Percentiles rank a stretch among this genome's conserved stretches.
These are phyloP conservation scores for Melanotus villosus DNA, from an alignment of 2,888 invertebrate genomes.

Conservation along the genomic window DNA sequence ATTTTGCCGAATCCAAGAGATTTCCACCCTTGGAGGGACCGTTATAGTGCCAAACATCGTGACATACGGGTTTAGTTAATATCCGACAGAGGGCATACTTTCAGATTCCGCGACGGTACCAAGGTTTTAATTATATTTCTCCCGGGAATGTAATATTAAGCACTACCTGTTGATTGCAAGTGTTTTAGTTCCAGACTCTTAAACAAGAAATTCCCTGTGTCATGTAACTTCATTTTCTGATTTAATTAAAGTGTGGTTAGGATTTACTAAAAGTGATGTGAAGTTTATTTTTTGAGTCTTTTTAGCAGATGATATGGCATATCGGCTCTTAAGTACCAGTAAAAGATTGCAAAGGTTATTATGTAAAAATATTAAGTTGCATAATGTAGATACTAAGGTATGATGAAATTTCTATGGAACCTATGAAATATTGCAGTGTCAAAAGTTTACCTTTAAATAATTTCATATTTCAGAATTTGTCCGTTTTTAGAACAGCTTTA, in stretches of 20 bases:
- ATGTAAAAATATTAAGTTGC: constrained; percentile 62
- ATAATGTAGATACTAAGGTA: constrained; percentile 62
- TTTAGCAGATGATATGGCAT: constrained; percentile 71
- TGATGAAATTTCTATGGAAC: constrained; percentile 46
- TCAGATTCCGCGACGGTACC: no score
- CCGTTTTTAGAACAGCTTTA: constrained; percentile 73
- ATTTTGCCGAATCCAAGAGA: no score
- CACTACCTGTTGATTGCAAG: no score
- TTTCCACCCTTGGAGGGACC: no score
- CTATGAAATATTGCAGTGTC: neutral
- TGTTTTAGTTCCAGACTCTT: no score
- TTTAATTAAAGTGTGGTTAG: constrained; percentile 37
- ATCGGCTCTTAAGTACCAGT: constrained; percentile 73
- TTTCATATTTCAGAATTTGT: constrained; percentile 67
- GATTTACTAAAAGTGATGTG: constrained; percentile 19
- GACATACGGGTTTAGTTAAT: no score
- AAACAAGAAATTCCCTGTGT: constrained; percentile 7
- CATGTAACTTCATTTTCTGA: neutral
- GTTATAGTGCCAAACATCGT: no score
- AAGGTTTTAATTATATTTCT: no score
- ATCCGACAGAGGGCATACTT: no score
- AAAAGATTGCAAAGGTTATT: constrained; percentile 71
- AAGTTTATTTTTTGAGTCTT: constrained; percentile 26
- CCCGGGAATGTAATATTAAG: no score
- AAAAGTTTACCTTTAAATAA: neutral